phyloP scores from a whole-genome alignment of 2,797 vertebrate species.

The Bradypodion ventrale region DNA sequence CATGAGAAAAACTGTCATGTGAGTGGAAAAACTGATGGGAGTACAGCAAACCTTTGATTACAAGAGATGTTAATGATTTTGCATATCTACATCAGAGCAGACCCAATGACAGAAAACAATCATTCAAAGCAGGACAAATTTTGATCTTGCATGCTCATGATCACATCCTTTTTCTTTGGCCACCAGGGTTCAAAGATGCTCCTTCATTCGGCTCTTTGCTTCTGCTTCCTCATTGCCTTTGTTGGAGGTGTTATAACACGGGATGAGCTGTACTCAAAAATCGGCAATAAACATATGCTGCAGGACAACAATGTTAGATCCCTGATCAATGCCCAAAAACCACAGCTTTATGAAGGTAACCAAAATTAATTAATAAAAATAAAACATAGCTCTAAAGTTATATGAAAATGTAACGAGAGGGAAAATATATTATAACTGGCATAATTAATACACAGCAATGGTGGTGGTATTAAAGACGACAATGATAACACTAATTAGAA shows the following conservation, averaged over 20 bases:
- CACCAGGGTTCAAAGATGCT: conserved; percentile 23
- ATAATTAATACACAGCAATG: background rate
- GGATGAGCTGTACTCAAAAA: background rate
- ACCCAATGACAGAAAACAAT: conserved; percentile 25
- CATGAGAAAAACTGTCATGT: background rate
- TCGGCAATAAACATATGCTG: background rate
- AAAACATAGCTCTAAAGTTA: background rate
- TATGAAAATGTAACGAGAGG: background rate
- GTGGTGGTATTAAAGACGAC: background rate
- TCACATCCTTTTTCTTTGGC: background rate
- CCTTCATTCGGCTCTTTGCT: background rate
- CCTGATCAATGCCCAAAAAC: background rate
- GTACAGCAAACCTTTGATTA: background rate
- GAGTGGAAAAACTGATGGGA: background rate
- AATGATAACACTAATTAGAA: background rate
- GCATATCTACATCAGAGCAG: background rate
- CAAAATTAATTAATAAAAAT: background rate
- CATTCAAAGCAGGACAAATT: background rate
- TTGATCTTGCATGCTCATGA: background rate
- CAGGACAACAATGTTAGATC: rapidly evolving
- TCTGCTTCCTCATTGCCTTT: conserved; percentile 24
- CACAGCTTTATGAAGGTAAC: conserved; percentile 14
- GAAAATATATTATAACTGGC: background rate
- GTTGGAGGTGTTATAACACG: conserved; percentile 20
- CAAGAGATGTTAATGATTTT: background rate